Base-by-base conservation (phyloP, 2,113 vertebrate species). In the Hirundichthys speculiger region DNA sequence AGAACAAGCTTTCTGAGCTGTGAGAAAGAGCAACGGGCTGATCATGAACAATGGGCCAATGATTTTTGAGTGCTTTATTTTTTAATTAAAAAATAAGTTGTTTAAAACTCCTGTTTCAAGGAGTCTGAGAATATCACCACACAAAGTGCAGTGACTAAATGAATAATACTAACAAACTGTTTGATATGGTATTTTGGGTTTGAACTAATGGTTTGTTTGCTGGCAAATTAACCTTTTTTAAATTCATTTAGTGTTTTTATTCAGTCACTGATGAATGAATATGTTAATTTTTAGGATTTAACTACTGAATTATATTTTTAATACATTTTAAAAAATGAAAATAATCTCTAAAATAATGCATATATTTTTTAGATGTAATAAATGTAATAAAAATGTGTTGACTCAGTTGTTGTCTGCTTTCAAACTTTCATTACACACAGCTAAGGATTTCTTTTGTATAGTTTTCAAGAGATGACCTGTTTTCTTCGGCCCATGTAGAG, bases 171-270 rank as follows among this genome's bases (percentile, higher is more conserved):
- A 73, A 80, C 45, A 63, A 69, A 38, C 43, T n/a, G 0, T 24
- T 66, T 25, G 24, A 40, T 42, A 14, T 70, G 15, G 61, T 40
- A 13, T 20, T 65, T 75, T 53, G 16, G 8, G 50, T 27, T 66
- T 45, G 21, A 57, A 80, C 46, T 63, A 47, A 56, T 64, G 82
- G 85, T 83, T 85, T 52, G 65, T 91, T 88, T 91, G 88, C 88
- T 65, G 90, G 90, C 87, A 72, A 86, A 88, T 84, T 66, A 69
- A 89, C 79, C 49, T 38, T 20, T 65, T 41, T 81, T 79, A 61
- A 18, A 43, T 64, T 58, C 34, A 18, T 68, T 7, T 64, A 18
- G n/a, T 45, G 20, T 54, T 30, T 57, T 52, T 24, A 15, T 53
- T 43, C 11, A 25, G 10, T 72, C 2, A 18, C 55, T 49, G 27